These are phyloP conservation scores for Morone saxatilis DNA, from an alignment of 2,113 vertebrate genomes.

Conservation along the genomic window DNA sequence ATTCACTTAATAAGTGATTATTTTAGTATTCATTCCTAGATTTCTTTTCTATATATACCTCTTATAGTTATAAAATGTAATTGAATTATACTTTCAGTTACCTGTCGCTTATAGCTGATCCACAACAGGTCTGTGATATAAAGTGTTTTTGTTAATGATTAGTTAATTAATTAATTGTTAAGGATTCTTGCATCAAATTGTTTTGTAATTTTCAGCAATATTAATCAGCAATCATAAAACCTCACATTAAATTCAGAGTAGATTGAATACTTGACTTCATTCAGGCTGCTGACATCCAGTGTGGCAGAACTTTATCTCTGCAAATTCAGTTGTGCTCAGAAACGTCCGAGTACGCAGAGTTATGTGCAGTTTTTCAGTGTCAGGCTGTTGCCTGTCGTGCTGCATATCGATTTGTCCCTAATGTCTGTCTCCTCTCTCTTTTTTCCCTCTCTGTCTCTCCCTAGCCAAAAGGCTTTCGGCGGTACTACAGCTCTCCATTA, in stretches of 20 bases:
- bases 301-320: not conserved
- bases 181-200: too few relatives aligned
- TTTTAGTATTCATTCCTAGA: not conserved
- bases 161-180: not conserved
- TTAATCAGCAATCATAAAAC: too few relatives aligned
- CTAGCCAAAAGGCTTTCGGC: conserved; percentile 98
- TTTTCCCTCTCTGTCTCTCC: conserved; percentile 58
- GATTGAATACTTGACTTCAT: not conserved
- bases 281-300: not conserved
- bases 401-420: conserved; percentile 28
- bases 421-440: conserved; percentile 30
- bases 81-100: not conserved
- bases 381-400: not conserved
- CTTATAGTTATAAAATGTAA: not conserved
- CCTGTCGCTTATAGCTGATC: not conserved
- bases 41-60: not conserved
- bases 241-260: not conserved
- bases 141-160: not conserved
- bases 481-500: conserved; percentile 97
- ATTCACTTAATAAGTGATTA: not conserved
- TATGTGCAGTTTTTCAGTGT: conserved; percentile 19
- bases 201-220: not conserved
- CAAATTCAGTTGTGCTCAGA: conserved; percentile 8
- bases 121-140: not conserved
- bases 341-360: not conserved